Evolutionary conservation across 2,888 invertebrate species (phyloP).

Genomic region (Athalia circularis): DNA sequence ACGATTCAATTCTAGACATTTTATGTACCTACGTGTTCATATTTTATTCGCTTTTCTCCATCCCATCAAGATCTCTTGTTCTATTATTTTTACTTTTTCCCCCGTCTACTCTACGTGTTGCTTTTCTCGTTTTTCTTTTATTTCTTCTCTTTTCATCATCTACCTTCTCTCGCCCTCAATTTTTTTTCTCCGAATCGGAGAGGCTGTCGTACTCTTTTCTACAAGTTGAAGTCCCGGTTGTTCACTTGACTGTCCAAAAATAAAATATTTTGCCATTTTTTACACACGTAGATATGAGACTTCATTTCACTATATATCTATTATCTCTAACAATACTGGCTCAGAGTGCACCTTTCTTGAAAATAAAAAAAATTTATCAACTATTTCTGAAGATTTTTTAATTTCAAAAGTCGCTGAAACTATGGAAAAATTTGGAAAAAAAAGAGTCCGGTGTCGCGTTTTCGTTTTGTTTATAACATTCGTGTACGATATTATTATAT

Average conservation of each 20-base stretch:
- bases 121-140: background rate
- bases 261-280: no score
- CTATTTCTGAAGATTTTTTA: background rate
- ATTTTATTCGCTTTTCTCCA: slow-evolving; percentile 17
- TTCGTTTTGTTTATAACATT: no score
- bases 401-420: no score
- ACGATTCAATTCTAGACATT: slow-evolving; percentile 24
- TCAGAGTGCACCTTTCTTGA: no score
- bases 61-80: background rate
- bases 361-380: no score
- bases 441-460: no score
- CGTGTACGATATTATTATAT: no score
- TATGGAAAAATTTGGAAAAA: no score
- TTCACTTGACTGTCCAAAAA: background rate
- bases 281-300: no score
- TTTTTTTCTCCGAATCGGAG: background rate
- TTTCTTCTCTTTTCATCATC: background rate
- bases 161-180: background rate
- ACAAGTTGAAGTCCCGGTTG: background rate
- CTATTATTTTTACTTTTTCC: background rate
- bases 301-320: no score
- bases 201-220: background rate
- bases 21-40: slow-evolving; percentile 16
- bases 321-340: no score
- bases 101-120: background rate